Evolutionary conservation across 1,140 invertebrate genomes (phyloP), one percentile per base, ranked within the genome.

Genomic region (Drosophila bipectinata): DNA sequence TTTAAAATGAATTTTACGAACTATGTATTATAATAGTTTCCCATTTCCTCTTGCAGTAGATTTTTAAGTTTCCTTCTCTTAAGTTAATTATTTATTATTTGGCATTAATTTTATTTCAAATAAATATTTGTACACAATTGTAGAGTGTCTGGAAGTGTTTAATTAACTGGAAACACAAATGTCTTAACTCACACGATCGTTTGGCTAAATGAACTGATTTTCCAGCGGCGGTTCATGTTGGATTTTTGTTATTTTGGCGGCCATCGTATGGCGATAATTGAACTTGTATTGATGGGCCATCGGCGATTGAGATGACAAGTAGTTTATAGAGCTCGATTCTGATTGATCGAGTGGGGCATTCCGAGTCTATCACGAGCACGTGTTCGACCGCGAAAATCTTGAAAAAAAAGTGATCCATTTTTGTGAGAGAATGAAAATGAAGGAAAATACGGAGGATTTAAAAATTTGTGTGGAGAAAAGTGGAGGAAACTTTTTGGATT

Each of bases 201-300:
- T 24, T 56, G 30, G 14, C 30, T 45, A 30, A 57, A 69, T 39
- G 44, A 69, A 69, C 63, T 39, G 63, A 57, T 57, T 39, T 39
- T 41, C 28, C 51, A 37, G 30, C 24, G 51, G 9, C 47, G 26
- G 39, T 39, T 7, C 32, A 69, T 69, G 68, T 68, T 37, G 51
- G 51, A 21, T 18, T 39, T 69, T 57, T 39, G 49, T 68, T 49
- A 34, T 56, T 69, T 56, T 18, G 49, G 51, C 41, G 30, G 66
- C 14, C 47, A 37, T 28, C 30, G 15, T 21, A 12, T 41, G 26
- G 7, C 44, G 44, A 24, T 47, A 9, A 18, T 47, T 47, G 44
- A 47, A 21, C 15, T 47, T 3, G 15, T 14, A 51, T 32, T 56
- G 63, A 69, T 37, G 14, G 26, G 41, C 26, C 15, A 34, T 63